Evolutionary conservation across 2,797 vertebrate species (phyloP).

Genomic region (Hypotaenidia philippensis): DNA sequence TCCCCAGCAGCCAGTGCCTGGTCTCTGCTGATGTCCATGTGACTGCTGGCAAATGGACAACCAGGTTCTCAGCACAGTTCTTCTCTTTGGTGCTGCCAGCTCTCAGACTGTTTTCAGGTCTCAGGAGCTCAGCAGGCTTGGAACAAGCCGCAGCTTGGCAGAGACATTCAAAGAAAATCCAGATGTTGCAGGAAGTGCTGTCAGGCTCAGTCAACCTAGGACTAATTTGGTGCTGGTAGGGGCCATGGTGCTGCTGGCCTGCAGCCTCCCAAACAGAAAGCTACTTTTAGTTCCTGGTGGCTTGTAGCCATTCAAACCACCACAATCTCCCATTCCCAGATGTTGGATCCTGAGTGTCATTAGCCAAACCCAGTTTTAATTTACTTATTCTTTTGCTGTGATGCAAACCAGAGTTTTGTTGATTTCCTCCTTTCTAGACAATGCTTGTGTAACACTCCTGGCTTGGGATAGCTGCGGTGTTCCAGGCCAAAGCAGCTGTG

Average conservation of each 20-base stretch:
- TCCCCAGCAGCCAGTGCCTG: fast-evolving
- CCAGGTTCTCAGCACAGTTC: background rate
- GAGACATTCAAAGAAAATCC: slow-evolving; percentile 21
- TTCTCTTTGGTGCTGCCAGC: background rate
- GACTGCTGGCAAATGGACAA: background rate
- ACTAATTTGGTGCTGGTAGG: background rate
- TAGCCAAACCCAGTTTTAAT: background rate
- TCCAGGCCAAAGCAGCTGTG: slow-evolving; percentile 55
- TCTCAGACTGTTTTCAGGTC: background rate
- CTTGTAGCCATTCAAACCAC: background rate
- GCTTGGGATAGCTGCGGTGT: background rate
- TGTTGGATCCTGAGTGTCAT: background rate
- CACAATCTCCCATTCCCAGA: background rate
- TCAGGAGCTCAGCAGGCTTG: slow-evolving; percentile 5
- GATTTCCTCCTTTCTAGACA: slow-evolving; percentile 28
- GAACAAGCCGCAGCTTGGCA: slow-evolving; percentile 32
- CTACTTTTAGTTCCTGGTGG: background rate
- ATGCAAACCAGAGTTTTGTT: background rate
- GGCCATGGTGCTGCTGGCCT: background rate
- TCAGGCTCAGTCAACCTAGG: slow-evolving; percentile 4
- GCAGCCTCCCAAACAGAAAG: background rate
- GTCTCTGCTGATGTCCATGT: fast-evolving
- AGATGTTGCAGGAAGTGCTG: slow-evolving; percentile 46
- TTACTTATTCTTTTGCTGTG: background rate
- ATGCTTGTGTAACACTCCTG: slow-evolving; percentile 28